These are phyloP conservation scores for Papilio gigon DNA, from an alignment of 2,888 invertebrate genomes.

Conservation along the genomic window DNA sequence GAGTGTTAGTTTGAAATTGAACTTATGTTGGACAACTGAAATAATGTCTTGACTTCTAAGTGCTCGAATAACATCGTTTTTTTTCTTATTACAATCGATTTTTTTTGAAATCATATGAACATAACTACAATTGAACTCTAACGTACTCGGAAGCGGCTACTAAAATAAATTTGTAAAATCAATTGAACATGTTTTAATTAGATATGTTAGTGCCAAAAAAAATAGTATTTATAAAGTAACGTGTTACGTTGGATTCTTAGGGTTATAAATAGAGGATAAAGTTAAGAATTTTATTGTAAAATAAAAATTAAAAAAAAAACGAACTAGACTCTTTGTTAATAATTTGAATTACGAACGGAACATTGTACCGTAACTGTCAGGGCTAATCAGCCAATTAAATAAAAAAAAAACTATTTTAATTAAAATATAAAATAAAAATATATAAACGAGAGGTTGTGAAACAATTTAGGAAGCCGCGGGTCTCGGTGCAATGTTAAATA, in stretches of 20 bases:
- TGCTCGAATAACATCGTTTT: neutral
- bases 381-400: conserved; percentile 73
- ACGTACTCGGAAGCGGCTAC: conserved; percentile 56
- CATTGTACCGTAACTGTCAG: conserved; percentile 62
- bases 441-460: conserved; percentile 75
- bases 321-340: conserved; percentile 79
- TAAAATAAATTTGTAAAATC: conserved; percentile 52
- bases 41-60: neutral
- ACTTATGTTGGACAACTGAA: neutral
- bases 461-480: conserved; percentile 65
- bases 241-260: conserved; percentile 74
- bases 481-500: conserved; percentile 65
- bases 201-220: conserved; percentile 81
- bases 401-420: conserved; percentile 68
- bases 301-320: conserved; percentile 68
- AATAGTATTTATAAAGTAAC: conserved; percentile 74
- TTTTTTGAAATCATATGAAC: neutral
- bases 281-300: conserved; percentile 74
- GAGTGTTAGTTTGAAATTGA: neutral
- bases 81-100: neutral
- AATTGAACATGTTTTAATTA: conserved; percentile 71
- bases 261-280: conserved; percentile 69
- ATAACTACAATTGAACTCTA: conserved; percentile 13
- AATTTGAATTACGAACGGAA: conserved; percentile 61
- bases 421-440: conserved; percentile 55